These are phyloP conservation scores for Apogon hyalosoma DNA, from an alignment of 2,797 vertebrate species.

Conservation along the genomic window DNA sequence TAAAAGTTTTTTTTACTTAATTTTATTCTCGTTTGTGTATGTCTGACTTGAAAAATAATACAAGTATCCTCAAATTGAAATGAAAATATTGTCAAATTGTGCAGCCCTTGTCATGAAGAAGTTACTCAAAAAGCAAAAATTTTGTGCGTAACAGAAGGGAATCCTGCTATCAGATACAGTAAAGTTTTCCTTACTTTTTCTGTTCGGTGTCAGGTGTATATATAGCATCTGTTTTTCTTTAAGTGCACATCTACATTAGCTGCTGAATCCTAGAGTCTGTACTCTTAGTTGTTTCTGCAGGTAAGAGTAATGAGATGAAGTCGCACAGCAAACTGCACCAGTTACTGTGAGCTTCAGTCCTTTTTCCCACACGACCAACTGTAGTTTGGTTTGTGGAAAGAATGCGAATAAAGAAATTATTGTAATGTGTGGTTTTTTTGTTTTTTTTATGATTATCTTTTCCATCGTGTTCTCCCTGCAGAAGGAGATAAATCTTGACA, in stretches of 20 bases:
- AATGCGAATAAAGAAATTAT: not conserved
- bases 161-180: not conserved
- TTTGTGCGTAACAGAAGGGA: constrained; percentile 5
- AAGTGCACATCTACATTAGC: not conserved
- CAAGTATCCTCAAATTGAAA: too few relatives aligned
- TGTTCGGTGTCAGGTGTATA: constrained; percentile 17
- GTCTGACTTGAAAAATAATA: too few relatives aligned
- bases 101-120: too few relatives aligned
- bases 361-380: constrained; percentile 11
- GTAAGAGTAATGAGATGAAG: constrained; percentile 1
- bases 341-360: not conserved
- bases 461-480: not conserved
- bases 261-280: constrained; percentile 4
- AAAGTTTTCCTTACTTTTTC: constrained; percentile 8
- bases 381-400: not conserved
- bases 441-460: not conserved
- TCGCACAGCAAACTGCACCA: constrained; percentile 8
- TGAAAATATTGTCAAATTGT: too few relatives aligned
- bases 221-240: constrained; percentile 14
- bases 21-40: too few relatives aligned
- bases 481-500: not conserved
- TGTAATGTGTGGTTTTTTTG: constrained; percentile 7
- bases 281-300: not conserved
- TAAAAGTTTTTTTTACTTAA: too few relatives aligned
- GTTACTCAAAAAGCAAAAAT: not conserved